phyloP scores from a whole-genome alignment of 1,140 invertebrate species.

The Orchesella cincta region DNA sequence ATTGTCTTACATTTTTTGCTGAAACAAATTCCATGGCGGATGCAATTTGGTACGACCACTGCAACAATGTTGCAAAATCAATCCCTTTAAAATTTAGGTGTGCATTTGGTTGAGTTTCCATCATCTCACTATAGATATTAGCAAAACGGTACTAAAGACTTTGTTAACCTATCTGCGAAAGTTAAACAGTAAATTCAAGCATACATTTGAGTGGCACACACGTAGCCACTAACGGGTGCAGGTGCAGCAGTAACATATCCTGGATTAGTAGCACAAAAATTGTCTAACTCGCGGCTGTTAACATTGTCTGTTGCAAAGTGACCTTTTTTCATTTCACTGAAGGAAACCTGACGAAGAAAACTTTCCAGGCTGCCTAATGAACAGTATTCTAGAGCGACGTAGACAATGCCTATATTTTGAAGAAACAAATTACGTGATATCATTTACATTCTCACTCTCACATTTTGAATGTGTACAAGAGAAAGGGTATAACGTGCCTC shows the following conservation, averaged over 20 bases:
- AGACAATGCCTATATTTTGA: constrained; percentile 4
- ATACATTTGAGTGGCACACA: background rate
- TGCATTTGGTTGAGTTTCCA: background rate
- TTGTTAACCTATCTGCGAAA: no score
- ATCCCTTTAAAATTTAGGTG: background rate
- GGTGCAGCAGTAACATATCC: background rate
- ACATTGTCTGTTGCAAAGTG: background rate
- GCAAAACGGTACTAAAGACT: no score
- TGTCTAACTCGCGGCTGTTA: background rate
- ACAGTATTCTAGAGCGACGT: constrained; percentile 13
- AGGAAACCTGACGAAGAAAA: background rate
- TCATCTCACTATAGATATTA: background rate
- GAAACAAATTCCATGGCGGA: constrained; percentile 45
- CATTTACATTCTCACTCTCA: no score
- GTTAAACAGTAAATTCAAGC: no score
- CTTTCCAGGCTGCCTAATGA: background rate
- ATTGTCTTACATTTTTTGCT: constrained; percentile 42
- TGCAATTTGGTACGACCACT: constrained; percentile 40
- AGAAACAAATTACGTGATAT: no score
- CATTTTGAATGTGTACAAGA: no score
- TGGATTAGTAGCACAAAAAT: background rate
- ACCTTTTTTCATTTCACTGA: constrained; percentile 48
- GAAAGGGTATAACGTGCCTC: background rate
- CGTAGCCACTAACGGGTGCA: background rate
- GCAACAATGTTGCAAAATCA: background rate